phyloP scores from a whole-genome alignment of 64 coral and sea anemone genomes.

The Porites lutea region DNA sequence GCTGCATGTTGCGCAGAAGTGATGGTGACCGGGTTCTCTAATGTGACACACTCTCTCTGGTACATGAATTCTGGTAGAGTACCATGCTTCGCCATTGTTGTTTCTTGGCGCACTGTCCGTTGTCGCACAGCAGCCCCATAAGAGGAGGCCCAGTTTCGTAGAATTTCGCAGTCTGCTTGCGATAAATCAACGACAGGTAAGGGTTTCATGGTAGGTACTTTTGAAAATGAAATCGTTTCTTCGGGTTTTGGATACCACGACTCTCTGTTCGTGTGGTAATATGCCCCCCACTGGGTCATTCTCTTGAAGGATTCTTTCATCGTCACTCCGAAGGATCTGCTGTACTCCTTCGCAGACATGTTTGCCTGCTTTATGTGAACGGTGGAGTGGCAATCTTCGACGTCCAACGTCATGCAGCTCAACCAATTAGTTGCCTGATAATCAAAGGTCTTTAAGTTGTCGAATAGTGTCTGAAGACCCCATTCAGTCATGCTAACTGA shows the following conservation, averaged over 20 bases:
- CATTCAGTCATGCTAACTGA: conserved; percentile 28
- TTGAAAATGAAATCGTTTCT: background rate
- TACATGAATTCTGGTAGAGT: too few species aligned
- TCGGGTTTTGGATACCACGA: conserved; percentile 62
- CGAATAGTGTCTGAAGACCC: conserved; percentile 42
- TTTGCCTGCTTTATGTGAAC: conserved; percentile 55
- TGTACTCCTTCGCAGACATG: conserved; percentile 61
- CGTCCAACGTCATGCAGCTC: conserved; percentile 64
- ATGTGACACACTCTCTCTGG: too few species aligned
- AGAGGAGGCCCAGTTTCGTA: too few species aligned
- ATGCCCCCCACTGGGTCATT: conserved; percentile 40
- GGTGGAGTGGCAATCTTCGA: conserved; percentile 59
- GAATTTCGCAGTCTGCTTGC: too few species aligned
- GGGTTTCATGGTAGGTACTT: conserved; percentile 8
- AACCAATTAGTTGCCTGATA: conserved; percentile 30
- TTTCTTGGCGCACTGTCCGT: too few species aligned
- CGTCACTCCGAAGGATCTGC: conserved; percentile 37
- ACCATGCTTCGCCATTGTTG: too few species aligned
- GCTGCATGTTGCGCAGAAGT: too few species aligned
- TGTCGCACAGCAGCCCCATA: too few species aligned
- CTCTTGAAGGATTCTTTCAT: conserved; percentile 56
- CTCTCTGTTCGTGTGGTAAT: conserved; percentile 50
- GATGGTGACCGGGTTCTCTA: too few species aligned
- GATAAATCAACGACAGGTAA: too few species aligned
- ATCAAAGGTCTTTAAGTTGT: conserved; percentile 2